Conservation (phyloP, 2,797 vertebrate species). For the Manis crassicaudata region DNA sequence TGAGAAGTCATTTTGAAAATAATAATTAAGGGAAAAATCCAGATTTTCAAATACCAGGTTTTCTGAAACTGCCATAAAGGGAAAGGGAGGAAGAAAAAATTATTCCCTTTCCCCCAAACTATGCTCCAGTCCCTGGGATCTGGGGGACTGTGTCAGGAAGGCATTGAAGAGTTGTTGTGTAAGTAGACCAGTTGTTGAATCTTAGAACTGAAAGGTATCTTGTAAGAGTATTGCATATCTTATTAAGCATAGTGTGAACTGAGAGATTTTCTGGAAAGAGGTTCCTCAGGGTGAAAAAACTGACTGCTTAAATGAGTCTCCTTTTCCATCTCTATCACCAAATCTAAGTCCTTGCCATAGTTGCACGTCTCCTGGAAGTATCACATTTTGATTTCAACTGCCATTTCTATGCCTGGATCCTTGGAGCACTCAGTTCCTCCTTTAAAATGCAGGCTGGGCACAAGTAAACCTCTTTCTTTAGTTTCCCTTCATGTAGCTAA, state of each 20-base stretch:
- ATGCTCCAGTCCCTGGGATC: neutral
- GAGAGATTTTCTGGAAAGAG: neutral
- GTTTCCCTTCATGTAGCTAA: neutral
- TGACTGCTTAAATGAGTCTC: neutral
- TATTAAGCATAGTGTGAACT: conserved; percentile 13
- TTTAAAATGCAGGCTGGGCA: neutral
- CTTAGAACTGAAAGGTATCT: neutral
- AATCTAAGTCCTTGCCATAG: neutral
- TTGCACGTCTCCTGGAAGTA: neutral
- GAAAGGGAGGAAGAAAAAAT: neutral
- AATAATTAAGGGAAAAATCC: neutral
- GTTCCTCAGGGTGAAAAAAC: neutral
- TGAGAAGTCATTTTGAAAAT: neutral
- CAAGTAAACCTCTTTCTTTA: neutral
- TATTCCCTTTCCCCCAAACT: neutral
- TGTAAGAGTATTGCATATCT: neutral
- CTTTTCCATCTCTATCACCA: neutral
- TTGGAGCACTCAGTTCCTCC: neutral
- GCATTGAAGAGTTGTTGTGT: neutral
- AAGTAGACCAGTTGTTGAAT: neutral
- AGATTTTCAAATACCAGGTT: neutral
- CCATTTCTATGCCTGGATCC: neutral
- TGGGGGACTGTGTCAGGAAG: neutral
- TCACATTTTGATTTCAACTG: neutral
- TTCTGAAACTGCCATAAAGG: neutral